phyloP scores from a whole-genome alignment of 2,888 invertebrate genomes.

The Sericinus montela region DNA sequence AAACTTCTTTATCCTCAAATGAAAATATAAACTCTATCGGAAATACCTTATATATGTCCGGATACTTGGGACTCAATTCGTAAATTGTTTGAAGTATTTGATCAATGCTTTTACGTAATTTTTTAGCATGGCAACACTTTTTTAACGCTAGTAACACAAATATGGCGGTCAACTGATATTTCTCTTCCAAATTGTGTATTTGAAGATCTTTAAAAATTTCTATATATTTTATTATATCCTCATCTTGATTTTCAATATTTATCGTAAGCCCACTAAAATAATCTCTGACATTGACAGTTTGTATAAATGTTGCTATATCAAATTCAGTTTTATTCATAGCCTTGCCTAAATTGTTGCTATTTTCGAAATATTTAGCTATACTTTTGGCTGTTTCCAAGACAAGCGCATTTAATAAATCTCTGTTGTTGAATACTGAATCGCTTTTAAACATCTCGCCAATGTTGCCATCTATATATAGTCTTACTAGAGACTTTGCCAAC shows the following conservation, averaged over 20 bases:
- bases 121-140: conserved; percentile 49
- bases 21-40: conserved; percentile 54
- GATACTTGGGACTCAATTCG: conserved; percentile 58
- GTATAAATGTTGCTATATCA: conserved; percentile 41
- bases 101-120: conserved; percentile 50
- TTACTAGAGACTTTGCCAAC: conserved; percentile 51
- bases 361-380: conserved; percentile 48
- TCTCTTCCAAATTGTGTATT: conserved; percentile 60
- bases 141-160: conserved; percentile 58
- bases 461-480: conserved; percentile 36
- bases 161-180: conserved; percentile 55
- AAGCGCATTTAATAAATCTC: conserved; percentile 44
- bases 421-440: conserved; percentile 45
- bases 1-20: conserved; percentile 43
- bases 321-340: conserved; percentile 48
- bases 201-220: conserved; percentile 51
- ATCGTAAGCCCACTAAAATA: conserved; percentile 40
- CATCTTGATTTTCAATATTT: conserved; percentile 33
- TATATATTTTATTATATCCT: conserved; percentile 38
- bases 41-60: conserved; percentile 65
- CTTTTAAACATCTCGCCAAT: conserved; percentile 38
- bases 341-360: conserved; percentile 48
- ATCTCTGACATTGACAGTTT: conserved; percentile 38
- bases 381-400: conserved; percentile 52
- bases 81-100: conserved; percentile 50